Evolutionary conservation across 2,113 vertebrate species (phyloP), one percentile per base, ranked within the genome.

Genomic region (Mesoclemmys tuberculata): DNA sequence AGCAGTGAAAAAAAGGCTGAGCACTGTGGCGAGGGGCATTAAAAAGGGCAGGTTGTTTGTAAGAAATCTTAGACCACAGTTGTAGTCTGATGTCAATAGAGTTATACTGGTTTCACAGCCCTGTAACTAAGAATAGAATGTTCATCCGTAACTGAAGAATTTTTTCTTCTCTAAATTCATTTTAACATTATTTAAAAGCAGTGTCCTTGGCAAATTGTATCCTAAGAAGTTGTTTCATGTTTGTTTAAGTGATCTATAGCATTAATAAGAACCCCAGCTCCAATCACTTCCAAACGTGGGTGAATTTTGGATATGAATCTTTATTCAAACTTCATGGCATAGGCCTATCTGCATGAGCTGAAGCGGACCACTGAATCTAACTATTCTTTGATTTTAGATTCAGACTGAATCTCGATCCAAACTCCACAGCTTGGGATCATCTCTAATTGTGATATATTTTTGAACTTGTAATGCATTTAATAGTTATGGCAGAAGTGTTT

Each of bases 31-130:
- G 0, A 0, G 41, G 82, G 26, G 13, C n/a, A 21, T 56, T 58
- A 84, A 29, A 3, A 58, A 85, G 7, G 1, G 0, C 35, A 38
- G 35, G 7, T 9, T 18, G 1, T 6, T 74, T 80, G 52, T 0
- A 0, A 55, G 49, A 64, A 55, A 19, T n/a, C 8, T 0, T 14
- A 54, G 13, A 8, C 80, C n/a, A n/a, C 35, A 77, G 44, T 77
- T 13, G 5, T 24, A 26, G 24, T 41, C n/a, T 55, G 77, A 49
- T 19, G 48, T 21, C 48, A 35, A 35, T 51, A 21, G 22, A 8
- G 7, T 38, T 14, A 21, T 26, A 16, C 10, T 18, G 4, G 4
- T 10, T 21, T 51, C 18, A 44, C 29, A 18, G 29, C 48, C 4
- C 7, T 2, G 35, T 27, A 16, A 52, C 49, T 16, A n/a, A 10